Percentiles rank a stretch among this genome's conserved stretches.
phyloP scores from a whole-genome alignment of 1,140 invertebrate species.

The Cardiocondyla obscurior region DNA sequence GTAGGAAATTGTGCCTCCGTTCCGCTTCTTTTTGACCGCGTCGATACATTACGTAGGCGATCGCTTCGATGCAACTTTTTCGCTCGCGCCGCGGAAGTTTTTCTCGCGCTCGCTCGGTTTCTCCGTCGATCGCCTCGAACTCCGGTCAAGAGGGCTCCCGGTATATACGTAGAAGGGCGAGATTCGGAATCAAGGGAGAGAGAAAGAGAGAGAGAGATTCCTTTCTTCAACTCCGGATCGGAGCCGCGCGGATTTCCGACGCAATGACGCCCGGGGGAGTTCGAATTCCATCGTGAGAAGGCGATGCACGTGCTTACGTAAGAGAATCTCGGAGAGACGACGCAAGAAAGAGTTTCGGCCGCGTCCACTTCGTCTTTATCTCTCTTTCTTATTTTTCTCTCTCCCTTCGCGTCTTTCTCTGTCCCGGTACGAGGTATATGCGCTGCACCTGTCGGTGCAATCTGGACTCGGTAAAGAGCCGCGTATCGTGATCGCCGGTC shows the following conservation, averaged over 20 bases:
- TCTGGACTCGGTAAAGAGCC: constrained; percentile 42
- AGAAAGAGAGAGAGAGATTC: constrained; percentile 49
- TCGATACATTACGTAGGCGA: constrained; percentile 51
- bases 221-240: constrained; percentile 5
- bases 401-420: not conserved
- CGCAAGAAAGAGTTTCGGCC: constrained; percentile 65
- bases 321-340: constrained; percentile 65
- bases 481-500: constrained; percentile 38
- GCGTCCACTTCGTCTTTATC: not conserved
- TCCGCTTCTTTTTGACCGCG: constrained; percentile 53
- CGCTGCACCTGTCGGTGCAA: constrained; percentile 65
- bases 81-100: constrained; percentile 52
- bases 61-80: constrained; percentile 62
- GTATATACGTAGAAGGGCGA: not conserved
- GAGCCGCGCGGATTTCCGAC: constrained; percentile 53
- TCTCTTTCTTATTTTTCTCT: not conserved
- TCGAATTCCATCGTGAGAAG: constrained; percentile 66
- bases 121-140: constrained; percentile 33
- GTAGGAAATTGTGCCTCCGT: constrained; percentile 48
- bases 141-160: constrained; percentile 17
- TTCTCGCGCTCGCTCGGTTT: constrained; percentile 31
- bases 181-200: constrained; percentile 1
- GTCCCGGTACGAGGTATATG: constrained; percentile 12
- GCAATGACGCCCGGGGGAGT: constrained; percentile 69
- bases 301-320: constrained; percentile 67